Conservation (phyloP, 2,888 invertebrate genomes). For the Xestia rhomboidea region DNA sequence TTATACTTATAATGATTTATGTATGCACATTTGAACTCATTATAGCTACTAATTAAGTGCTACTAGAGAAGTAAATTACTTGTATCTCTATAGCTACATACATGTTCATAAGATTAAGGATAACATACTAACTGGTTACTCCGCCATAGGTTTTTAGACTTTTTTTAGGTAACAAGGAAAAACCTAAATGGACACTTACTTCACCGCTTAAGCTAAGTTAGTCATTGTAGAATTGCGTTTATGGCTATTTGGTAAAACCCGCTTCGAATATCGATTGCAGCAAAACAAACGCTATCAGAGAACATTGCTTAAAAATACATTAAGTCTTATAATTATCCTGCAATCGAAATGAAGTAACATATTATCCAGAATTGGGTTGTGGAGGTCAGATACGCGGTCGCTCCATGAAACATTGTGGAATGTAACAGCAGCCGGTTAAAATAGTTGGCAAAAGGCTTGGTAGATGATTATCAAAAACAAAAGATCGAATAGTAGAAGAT, state of each 20-base stretch:
- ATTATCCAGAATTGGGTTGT: not conserved
- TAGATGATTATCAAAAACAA: not conserved
- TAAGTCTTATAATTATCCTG: not conserved
- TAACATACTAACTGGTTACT: not conserved
- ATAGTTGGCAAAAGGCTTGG: not conserved
- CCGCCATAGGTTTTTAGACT: not conserved
- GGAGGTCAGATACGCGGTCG: no score
- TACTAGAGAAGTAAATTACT: not conserved
- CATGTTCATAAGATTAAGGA: not conserved
- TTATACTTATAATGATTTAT: constrained; percentile 1
- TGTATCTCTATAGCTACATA: not conserved
- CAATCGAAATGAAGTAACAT: not conserved
- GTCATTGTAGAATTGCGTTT: constrained; percentile 9
- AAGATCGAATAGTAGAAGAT: not conserved
- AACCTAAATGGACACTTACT: constrained; percentile 14
- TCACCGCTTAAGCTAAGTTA: not conserved
- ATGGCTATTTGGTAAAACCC: constrained; percentile 47
- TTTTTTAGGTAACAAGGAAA: constrained; percentile 43
- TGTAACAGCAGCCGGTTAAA: not conserved
- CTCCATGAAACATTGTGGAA: not conserved
- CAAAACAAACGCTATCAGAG: constrained; percentile 3
- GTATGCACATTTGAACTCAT: not conserved
- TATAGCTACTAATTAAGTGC: not conserved
- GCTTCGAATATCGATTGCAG: constrained; percentile 25
- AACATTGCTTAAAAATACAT: constrained; percentile 17